These are phyloP conservation scores for Dicranocentrus wangi DNA, from an alignment of 2,888 invertebrate species.

Conservation along the genomic window DNA sequence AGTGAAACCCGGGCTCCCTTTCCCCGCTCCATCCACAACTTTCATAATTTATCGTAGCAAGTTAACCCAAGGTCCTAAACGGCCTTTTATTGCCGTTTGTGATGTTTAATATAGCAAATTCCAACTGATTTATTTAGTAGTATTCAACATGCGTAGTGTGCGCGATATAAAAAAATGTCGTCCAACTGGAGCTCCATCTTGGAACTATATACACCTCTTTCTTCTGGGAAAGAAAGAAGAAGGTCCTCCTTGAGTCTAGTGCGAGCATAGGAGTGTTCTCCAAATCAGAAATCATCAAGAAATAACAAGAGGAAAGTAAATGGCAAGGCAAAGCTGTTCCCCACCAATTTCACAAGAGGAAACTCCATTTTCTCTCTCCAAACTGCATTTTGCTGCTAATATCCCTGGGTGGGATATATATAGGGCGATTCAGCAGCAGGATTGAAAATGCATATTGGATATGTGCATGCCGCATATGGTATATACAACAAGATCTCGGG, in stretches of 20 bases:
- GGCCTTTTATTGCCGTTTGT: conserved; percentile 60
- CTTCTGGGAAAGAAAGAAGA: no score
- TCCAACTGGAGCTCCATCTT: no score
- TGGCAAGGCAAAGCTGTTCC: conserved; percentile 1
- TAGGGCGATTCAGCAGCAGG: no score
- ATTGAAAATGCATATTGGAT: background rate
- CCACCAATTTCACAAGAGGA: conserved; percentile 9
- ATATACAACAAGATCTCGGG: background rate
- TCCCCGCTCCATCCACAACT: conserved; percentile 43
- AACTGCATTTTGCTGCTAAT: conserved; percentile 2
- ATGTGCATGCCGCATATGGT: background rate
- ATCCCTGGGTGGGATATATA: background rate
- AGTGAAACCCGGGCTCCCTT: conserved; percentile 8
- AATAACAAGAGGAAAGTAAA: background rate
- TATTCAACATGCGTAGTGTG: conserved; percentile 57
- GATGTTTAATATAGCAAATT: conserved; percentile 64
- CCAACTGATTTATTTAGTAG: conserved; percentile 63
- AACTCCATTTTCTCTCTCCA: conserved; percentile 1
- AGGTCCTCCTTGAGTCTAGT: no score
- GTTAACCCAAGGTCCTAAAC: conserved; percentile 61
- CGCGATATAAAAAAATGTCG: no score
- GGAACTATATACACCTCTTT: no score
- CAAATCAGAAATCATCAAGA: conserved; percentile 23
- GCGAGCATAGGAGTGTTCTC: no score
- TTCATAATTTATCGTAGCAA: conserved; percentile 60